phyloP scores from a whole-genome alignment of 2,888 invertebrate species.

The Mythimna ferrago region DNA sequence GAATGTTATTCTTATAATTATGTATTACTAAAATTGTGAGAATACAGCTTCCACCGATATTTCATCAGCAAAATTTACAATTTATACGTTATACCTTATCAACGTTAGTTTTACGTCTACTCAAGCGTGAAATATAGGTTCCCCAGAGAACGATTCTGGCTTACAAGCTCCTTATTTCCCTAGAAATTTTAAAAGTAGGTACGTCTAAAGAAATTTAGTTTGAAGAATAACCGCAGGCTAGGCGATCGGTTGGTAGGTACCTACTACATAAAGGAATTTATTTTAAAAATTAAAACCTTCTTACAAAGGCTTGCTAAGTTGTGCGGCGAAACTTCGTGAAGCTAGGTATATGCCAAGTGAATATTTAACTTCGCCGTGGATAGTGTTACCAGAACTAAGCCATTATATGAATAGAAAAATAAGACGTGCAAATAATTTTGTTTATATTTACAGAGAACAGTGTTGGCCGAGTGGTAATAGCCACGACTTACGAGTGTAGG shows the following conservation, averaged over 20 bases:
- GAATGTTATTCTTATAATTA: too few relatives aligned
- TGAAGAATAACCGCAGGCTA: conserved; percentile 46
- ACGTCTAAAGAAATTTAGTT: conserved; percentile 36
- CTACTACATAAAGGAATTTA: conserved; percentile 53
- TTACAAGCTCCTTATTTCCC: conserved; percentile 21
- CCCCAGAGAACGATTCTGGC: conserved; percentile 22
- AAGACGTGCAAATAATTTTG: neutral
- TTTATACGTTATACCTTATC: neutral
- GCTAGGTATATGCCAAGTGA: conserved; percentile 52
- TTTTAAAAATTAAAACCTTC: conserved; percentile 60
- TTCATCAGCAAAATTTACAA: neutral
- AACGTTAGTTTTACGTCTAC: neutral
- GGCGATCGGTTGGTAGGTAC: conserved; percentile 45
- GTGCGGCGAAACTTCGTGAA: conserved; percentile 48
- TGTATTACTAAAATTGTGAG: too few relatives aligned
- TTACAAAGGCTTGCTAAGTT: conserved; percentile 51
- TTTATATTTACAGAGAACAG: neutral
- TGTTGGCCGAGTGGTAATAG: too few relatives aligned
- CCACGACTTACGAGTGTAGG: too few relatives aligned
- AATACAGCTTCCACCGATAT: neutral
- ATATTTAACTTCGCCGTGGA: conserved; percentile 52
- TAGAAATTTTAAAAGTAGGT: conserved; percentile 52
- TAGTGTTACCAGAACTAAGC: conserved; percentile 27
- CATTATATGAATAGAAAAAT: conserved; percentile 26
- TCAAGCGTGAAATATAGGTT: conserved; percentile 24